A percentile compares a stretch with the other conserved stretches of the same genome.
Conservation (phyloP, 2,113 vertebrate species). For the Limnothrissa miodon region DNA sequence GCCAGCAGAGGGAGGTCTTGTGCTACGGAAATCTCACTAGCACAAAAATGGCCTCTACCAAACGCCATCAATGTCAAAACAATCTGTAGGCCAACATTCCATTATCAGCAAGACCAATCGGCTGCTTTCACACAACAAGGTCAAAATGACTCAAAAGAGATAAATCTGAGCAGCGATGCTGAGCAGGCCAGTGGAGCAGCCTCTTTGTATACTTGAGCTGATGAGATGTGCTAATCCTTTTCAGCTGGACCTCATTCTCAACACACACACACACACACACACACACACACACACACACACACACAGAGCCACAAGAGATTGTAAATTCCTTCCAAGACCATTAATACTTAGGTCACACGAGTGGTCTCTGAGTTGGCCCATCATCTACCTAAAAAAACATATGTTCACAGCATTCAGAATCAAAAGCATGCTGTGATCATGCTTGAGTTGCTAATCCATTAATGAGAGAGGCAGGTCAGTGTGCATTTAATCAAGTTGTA, state of each 20-base stretch:
- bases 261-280: background rate
- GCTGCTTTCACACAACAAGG: background rate
- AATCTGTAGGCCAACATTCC: background rate
- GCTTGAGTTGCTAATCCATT: background rate
- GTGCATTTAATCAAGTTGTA: background rate
- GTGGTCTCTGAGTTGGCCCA: background rate
- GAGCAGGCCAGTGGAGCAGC: background rate
- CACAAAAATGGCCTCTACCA: background rate
- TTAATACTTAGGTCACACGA: background rate
- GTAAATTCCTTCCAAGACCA: background rate
- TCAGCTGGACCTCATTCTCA: background rate
- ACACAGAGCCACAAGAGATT: background rate
- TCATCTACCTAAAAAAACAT: background rate
- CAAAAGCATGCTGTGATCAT: background rate
- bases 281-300: background rate
- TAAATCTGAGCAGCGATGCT: background rate
- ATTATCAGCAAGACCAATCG: background rate
- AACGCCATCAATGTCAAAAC: constrained; percentile 1
- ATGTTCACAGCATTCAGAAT: background rate
- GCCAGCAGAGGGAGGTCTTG: background rate
- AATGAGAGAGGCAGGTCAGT: background rate
- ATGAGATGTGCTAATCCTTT: background rate
- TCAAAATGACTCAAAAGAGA: background rate
- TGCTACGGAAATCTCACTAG: background rate
- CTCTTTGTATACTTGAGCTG: background rate